Percentiles rank a stretch among this genome's conserved stretches.
These are phyloP conservation scores for Litoditis marina DNA, from an alignment of 2,888 invertebrate species.

Conservation along the genomic window DNA sequence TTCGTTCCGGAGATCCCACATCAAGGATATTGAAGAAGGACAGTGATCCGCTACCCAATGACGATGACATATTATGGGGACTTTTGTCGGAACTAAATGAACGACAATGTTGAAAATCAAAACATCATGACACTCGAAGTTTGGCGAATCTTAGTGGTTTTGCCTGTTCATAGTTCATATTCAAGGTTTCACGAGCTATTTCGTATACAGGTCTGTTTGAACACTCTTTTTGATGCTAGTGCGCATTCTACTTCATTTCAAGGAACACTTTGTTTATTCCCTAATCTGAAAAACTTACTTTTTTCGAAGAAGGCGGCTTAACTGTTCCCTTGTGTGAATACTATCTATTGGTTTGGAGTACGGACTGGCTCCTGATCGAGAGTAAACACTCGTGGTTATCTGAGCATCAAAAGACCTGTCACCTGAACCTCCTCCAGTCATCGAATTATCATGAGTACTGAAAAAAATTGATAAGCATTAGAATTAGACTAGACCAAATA, in stretches of 20 bases:
- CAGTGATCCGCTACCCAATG: conserved; percentile 5
- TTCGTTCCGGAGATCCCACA: conserved; percentile 7
- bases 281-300: conserved; percentile 8
- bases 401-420: background rate
- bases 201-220: too few relatives aligned
- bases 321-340: conserved; percentile 37
- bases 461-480: too few relatives aligned
- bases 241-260: background rate
- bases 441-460: background rate
- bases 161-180: too few relatives aligned
- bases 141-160: too few relatives aligned
- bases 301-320: conserved; percentile 24
- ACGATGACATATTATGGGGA: conserved; percentile 6
- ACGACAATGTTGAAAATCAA: background rate
- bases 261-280: background rate
- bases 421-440: too few relatives aligned
- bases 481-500: background rate
- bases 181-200: too few relatives aligned
- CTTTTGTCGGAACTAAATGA: conserved; percentile 4
- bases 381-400: background rate
- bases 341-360: conserved; percentile 21
- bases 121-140: background rate
- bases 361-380: conserved; percentile 3
- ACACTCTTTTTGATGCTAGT: background rate
- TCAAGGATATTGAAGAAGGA: conserved; percentile 15